A percentile compares a stretch with the other conserved stretches of the same genome.
Conservation (phyloP, 92 coral and sea anemone species). For the Meandrina meandrites region DNA sequence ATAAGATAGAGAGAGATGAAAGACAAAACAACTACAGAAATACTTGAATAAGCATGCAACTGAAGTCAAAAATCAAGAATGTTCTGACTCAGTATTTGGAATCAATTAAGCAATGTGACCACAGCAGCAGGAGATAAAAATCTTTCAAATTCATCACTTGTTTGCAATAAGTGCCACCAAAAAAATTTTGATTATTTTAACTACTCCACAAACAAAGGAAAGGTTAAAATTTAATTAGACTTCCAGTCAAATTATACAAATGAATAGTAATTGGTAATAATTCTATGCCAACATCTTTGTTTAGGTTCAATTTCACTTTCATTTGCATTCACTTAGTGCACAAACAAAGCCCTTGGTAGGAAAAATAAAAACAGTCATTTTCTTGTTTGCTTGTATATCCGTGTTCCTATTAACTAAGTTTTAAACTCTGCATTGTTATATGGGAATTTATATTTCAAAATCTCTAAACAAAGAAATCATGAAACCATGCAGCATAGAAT, state of each 20-base stretch:
- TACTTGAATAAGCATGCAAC: too few species aligned
- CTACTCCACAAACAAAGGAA: neutral
- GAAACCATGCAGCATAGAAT: neutral
- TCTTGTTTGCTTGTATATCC: neutral
- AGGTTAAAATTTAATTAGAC: neutral
- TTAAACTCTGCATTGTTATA: neutral
- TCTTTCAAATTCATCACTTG: neutral
- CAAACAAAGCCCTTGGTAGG: neutral
- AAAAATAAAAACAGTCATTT: neutral
- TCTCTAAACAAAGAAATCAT: slow-evolving; percentile 18
- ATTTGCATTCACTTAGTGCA: neutral
- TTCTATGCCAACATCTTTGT: neutral
- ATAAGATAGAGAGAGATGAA: too few species aligned
- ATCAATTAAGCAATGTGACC: neutral
- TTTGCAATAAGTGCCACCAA: neutral
- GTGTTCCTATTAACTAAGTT: slow-evolving; percentile 3
- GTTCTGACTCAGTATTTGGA: too few species aligned
- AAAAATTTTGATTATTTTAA: neutral
- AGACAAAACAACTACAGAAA: too few species aligned
- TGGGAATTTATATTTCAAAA: neutral
- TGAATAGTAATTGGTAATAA: neutral
- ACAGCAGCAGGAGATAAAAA: neutral
- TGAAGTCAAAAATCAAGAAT: too few species aligned
- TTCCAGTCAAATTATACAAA: neutral
- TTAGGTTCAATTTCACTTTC: neutral